Evolutionary conservation across 2,797 vertebrate species (phyloP).

Genomic region (Semotilus atromaculatus): DNA sequence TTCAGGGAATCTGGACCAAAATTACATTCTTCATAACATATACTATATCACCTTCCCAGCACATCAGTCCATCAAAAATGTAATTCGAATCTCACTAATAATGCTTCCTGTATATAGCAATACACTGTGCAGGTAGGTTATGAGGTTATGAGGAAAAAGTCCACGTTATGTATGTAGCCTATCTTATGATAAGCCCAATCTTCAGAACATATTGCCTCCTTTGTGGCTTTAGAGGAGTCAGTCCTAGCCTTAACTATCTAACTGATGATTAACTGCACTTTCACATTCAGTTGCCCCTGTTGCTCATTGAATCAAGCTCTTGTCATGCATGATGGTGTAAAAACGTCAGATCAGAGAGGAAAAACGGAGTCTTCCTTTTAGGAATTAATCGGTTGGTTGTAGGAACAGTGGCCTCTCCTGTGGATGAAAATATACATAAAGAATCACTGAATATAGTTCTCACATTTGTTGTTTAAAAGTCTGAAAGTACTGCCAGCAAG

Average conservation of each 20-base stretch:
- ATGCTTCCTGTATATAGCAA: conserved; percentile 27
- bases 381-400: conserved; percentile 60
- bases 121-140: conserved; percentile 17
- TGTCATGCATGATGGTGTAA: conserved; percentile 21
- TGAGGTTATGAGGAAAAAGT: conserved; percentile 46
- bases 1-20: conserved; percentile 2
- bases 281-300: conserved; percentile 20
- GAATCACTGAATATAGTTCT: not conserved
- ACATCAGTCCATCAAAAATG: conserved; percentile 29
- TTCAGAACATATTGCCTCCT: conserved; percentile 18
- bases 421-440: conserved; percentile 2
- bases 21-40: conserved; percentile 17
- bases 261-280: conserved; percentile 42
- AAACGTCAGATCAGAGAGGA: conserved; percentile 21
- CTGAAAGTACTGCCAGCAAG: not conserved
- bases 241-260: conserved; percentile 18
- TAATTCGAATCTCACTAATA: not conserved
- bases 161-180: conserved; percentile 22
- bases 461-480: not conserved
- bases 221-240: conserved; percentile 2
- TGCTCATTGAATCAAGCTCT: conserved; percentile 29
- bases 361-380: conserved; percentile 40
- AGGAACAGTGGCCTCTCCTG: conserved; percentile 76
- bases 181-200: conserved; percentile 33
- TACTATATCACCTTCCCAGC: conserved; percentile 19